Base-by-base conservation (phyloP, 2,797 vertebrate genomes). In the Acropternis orthonyx region DNA sequence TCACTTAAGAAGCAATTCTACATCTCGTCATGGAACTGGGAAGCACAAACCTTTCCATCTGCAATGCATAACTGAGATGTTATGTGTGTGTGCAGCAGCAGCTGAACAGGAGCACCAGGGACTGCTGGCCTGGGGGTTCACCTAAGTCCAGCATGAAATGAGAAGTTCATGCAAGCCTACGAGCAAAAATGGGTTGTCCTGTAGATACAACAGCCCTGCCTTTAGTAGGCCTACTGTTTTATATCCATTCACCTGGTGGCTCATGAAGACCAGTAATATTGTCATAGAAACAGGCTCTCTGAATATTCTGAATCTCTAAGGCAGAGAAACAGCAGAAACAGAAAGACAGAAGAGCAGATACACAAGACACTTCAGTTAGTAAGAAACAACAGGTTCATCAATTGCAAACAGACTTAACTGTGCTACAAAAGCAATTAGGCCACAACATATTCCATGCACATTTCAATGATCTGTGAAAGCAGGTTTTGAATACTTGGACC, bases 211-310 rank as follows among this genome's bases (percentile, higher is more conserved):
- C 93, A 97, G 95, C 97, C 97, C 97, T 97, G 97, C 96, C 92
- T 96, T 97, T 94, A 96, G 96, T 85, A 97, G 95, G 97, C 96
- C 98, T 98, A 97, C 62, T 95, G 97, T 87, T 97, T 97, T 85
- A 92, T 95, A 98, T 98, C 98, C 98, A 98, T 99, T 99, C 99
- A 99, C 99, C 99, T 99, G 98, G 98, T 91, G 98, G 98, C 97
- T 99, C 98, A 98, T 99, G 98, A 98, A 99, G 98, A 98, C 98
- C 98, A 99, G 99, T 98, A 98, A 99, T 98, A 99, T 97, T 99
- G 98, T 99, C 99, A 99, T 99, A 99, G 98, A 99, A 99, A 98
- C 98, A 99, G 98, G 99, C 98, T 98, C 98, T 99, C 98, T 99
- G 99, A 98, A 99, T 98, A 98, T 97, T 99, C 98, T 99, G 98